Evolutionary conservation across 1,140 invertebrate species (phyloP), one percentile per base, ranked within the genome.

Genomic region (Chironomus striatipennis): DNA sequence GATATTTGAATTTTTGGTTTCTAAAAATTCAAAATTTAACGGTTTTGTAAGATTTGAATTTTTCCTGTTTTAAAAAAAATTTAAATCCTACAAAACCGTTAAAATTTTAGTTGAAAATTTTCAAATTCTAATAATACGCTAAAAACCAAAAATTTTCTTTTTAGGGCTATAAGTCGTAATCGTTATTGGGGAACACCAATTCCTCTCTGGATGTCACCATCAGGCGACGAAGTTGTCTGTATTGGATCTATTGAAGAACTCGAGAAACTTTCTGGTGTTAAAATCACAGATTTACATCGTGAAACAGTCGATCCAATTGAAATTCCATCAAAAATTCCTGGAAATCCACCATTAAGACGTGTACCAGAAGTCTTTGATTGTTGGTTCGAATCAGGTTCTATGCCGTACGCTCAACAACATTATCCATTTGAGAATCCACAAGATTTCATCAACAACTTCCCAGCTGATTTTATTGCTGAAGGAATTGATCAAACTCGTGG

Each of bases 131-230:
- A 24, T 73, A 21, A 17, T 73, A 24, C 15, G 7, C 7, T 47
- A 12, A 10, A 74, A 74, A 18, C 57, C 42, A 18, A 73, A 15
- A 24, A 34, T 76, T 21, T 34, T 67, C n/a, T 57, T 42, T 65
- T 7, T 67, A 81, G 80, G 78, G 65, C 65, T 18, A 21, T 87
- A 43, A 98, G 95, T 77, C 87, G 98, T 74, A 99, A 99, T 83
- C 88, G 98, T 24, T 99, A 98, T 81, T 99, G 98, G 97, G 98
- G 98, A 17, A 99, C 97, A 75, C 98, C 98, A 0, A 99, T 99
- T 76, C 98, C 98, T 3, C 83, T 99, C 9, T 99, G 98, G 98
- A 87, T 96, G 17, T 98, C 96, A 18, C 90, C 94, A 24, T 96
- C 97, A 83, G 91, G 91, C 9, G 90, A 97, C 83, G 98, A 99